A percentile compares a stretch with the other conserved stretches of the same genome.
Evolutionary conservation across 2,113 vertebrate genomes (phyloP).

Genomic region (Genyomyrus donnyi): DNA sequence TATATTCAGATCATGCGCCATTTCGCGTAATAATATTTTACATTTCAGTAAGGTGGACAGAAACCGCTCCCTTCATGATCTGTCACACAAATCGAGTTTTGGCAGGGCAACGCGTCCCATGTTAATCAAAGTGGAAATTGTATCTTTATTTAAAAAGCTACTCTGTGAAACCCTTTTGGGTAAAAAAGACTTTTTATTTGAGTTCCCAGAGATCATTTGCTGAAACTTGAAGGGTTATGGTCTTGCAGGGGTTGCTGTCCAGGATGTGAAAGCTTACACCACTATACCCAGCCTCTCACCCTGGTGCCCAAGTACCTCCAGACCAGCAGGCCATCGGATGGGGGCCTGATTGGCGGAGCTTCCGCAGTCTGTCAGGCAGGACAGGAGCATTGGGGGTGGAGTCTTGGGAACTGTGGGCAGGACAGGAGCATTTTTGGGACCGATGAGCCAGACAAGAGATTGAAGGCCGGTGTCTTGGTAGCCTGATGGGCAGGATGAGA

Average conservation of each 20-base stretch:
- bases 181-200: constrained; percentile 50
- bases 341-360: constrained; percentile 21
- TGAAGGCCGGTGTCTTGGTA: constrained; percentile 39
- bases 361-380: neutral
- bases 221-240: constrained; percentile 43
- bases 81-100: neutral
- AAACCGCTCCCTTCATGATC: neutral
- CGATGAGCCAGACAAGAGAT: neutral
- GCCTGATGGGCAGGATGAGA: neutral
- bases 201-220: constrained; percentile 63
- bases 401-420: constrained; percentile 35
- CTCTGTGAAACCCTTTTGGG: constrained; percentile 35
- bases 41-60: neutral
- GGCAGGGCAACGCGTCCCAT: neutral
- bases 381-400: constrained; percentile 17
- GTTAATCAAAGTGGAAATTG: constrained; percentile 36
- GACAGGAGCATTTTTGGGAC: neutral
- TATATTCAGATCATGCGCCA: constrained; percentile 17
- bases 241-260: constrained; percentile 32
- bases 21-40: neutral
- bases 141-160: constrained; percentile 39
- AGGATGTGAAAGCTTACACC: constrained; percentile 61
- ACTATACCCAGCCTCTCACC: constrained; percentile 46
- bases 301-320: constrained; percentile 52
- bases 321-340: constrained; percentile 45